Percentiles rank a stretch among this genome's conserved stretches.
These are phyloP conservation scores for Gulo gulo DNA, from an alignment of 2,113 vertebrate species.

Conservation along the genomic window DNA sequence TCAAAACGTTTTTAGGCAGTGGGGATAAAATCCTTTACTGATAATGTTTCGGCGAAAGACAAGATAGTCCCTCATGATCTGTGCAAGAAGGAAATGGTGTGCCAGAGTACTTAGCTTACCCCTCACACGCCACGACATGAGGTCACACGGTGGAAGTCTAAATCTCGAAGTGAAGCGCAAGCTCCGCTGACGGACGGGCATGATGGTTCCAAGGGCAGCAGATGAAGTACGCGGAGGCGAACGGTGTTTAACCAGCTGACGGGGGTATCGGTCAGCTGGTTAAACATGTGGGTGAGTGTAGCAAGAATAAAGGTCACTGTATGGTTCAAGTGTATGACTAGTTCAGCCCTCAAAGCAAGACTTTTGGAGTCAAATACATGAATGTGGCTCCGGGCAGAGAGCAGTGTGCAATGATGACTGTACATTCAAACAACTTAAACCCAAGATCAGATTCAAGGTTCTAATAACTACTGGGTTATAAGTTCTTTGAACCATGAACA, in stretches of 20 bases:
- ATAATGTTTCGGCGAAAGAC: constrained; percentile 41
- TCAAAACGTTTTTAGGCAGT: constrained; percentile 30
- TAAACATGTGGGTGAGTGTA: neutral
- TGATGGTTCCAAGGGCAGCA: neutral
- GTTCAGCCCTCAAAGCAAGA: neutral
- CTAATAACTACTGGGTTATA: neutral
- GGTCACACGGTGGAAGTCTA: neutral
- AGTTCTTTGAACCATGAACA: neutral
- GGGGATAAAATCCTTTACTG: neutral
- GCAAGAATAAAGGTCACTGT: neutral
- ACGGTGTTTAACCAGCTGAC: neutral
- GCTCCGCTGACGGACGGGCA: neutral
- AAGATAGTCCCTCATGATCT: neutral
- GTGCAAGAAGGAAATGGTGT: constrained; percentile 20
- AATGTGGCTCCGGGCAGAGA: neutral
- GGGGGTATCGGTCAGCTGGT: neutral
- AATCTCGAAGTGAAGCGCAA: neutral
- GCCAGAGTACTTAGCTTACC: neutral
- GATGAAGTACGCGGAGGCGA: neutral
- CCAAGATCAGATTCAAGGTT: neutral
- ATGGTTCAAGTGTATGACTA: neutral
- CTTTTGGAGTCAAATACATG: neutral
- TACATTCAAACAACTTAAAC: neutral
- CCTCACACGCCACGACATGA: neutral
- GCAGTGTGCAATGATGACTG: neutral